phyloP scores from a whole-genome alignment of 2,888 invertebrate genomes.

The Apotomis capreana region DNA sequence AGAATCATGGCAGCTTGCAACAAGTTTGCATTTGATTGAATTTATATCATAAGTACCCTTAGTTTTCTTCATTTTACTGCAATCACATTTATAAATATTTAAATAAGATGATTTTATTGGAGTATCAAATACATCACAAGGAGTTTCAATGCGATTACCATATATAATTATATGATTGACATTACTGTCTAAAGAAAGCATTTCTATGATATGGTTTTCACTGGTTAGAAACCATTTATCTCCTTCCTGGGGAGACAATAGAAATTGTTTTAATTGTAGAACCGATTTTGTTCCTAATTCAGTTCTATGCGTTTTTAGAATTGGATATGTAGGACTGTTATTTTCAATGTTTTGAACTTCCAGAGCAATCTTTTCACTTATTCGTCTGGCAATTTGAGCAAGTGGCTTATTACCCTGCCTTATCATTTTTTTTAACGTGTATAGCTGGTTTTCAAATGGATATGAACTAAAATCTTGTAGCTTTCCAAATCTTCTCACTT shows the following conservation, averaged over 20 bases:
- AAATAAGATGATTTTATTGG: constrained; percentile 9
- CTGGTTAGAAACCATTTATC: constrained; percentile 5
- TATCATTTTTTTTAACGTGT: constrained; percentile 10
- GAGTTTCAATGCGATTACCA: constrained; percentile 4
- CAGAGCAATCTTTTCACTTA: background rate
- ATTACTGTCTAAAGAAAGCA: background rate
- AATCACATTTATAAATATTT: constrained; percentile 8
- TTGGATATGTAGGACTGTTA: background rate
- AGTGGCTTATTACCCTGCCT: constrained; percentile 17
- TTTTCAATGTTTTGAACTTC: background rate
- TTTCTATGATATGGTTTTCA: constrained; percentile 1
- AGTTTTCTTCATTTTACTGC: background rate
- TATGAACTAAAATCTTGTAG: constrained; percentile 12
- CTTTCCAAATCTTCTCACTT: background rate
- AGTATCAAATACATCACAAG: constrained; percentile 1
- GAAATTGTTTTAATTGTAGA: background rate
- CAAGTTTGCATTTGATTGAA: constrained; percentile 4
- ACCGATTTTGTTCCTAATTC: background rate
- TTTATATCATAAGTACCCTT: background rate
- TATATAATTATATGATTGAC: background rate
- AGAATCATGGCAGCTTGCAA: background rate
- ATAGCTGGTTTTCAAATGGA: constrained; percentile 14
- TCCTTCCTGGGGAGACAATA: background rate
- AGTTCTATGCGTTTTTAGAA: background rate
- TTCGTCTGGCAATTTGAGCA: constrained; percentile 4